Evolutionary conservation across 2,797 vertebrate species (phyloP).

Genomic region (Hoplostethus atlanticus): DNA sequence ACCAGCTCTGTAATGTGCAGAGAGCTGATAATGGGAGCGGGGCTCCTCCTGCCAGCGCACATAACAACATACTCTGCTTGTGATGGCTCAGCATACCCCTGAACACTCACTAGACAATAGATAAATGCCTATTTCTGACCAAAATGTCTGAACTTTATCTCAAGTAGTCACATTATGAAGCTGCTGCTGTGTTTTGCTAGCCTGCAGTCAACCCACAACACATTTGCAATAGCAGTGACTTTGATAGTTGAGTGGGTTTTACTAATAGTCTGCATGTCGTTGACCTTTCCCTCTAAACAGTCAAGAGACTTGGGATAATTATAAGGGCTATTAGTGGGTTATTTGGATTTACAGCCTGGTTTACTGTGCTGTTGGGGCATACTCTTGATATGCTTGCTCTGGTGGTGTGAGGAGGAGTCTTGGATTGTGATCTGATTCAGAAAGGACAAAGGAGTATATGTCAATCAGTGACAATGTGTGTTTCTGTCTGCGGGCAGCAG

Average conservation of each 20-base stretch:
- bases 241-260: conserved; percentile 37
- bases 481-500: conserved; percentile 56
- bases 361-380: neutral
- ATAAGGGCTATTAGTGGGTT: conserved; percentile 22
- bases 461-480: conserved; percentile 44
- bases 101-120: conserved; percentile 18
- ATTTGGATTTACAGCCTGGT: conserved; percentile 17
- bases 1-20: conserved; percentile 21
- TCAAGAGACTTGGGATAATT: conserved; percentile 33
- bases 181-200: neutral
- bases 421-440: conserved; percentile 20
- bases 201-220: neutral
- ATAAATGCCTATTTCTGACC: conserved; percentile 28
- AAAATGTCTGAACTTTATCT: conserved; percentile 29
- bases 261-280: conserved; percentile 16
- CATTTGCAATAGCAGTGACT: conserved; percentile 29
- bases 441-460: conserved; percentile 38
- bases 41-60: conserved; percentile 31
- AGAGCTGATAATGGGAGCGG: conserved; percentile 44
- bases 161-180: conserved; percentile 8
- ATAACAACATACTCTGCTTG: neutral
- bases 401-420: conserved; percentile 16
- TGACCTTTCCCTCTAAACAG: conserved; percentile 52
- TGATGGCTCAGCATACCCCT: neutral
- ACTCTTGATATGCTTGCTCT: conserved; percentile 5